These are phyloP conservation scores for Chamaea fasciata DNA, from an alignment of 2,113 vertebrate genomes.

Conservation along the genomic window DNA sequence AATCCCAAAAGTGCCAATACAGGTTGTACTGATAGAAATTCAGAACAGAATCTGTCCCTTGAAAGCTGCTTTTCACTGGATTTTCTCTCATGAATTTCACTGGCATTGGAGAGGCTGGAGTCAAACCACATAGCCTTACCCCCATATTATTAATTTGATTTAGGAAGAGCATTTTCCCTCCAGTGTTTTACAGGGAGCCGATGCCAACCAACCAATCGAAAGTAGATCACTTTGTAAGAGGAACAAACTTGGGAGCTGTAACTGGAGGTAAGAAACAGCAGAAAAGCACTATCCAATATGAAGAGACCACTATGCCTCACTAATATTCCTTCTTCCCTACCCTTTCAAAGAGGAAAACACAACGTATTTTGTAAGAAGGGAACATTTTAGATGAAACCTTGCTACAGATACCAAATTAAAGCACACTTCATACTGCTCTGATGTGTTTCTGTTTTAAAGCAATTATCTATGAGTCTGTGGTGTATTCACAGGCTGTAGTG, in stretches of 20 bases:
- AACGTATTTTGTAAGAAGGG: neutral
- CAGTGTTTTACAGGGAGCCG: neutral
- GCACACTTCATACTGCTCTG: neutral
- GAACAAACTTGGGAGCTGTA: neutral
- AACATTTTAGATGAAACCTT: neutral
- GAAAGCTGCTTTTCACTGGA: neutral
- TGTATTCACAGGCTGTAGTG: neutral
- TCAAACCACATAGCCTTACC: neutral
- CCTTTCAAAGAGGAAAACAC: neutral
- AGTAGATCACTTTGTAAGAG: neutral
- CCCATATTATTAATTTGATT: neutral
- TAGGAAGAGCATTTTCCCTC: neutral
- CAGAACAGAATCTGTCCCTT: neutral
- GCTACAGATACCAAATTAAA: neutral
- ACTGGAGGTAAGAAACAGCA: neutral
- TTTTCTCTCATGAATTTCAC: neutral
- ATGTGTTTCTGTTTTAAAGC: slow-evolving; percentile 48
- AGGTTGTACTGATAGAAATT: neutral
- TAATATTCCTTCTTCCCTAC: neutral
- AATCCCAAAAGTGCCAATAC: neutral
- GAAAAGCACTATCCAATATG: neutral
- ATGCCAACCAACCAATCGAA: neutral
- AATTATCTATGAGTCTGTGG: neutral
- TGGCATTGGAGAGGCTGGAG: neutral
- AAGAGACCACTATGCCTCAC: neutral